phyloP scores from a whole-genome alignment of 1,140 invertebrate genomes.

The Leptonema lineaticorne region DNA sequence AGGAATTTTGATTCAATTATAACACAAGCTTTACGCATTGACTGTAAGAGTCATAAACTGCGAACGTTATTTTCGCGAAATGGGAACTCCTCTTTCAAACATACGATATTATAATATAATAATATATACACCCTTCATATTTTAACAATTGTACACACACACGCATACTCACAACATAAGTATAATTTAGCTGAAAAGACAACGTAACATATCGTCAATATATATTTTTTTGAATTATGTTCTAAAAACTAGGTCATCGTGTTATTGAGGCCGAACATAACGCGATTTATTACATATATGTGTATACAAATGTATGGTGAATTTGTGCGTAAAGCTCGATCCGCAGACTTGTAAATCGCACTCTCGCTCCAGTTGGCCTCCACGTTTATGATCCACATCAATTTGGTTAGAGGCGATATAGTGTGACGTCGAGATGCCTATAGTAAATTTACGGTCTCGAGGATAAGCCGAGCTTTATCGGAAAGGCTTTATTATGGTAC shows the following conservation, averaged over 20 bases:
- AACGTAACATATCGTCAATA: too few relatives aligned
- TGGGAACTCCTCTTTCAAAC: background rate
- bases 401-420: constrained; percentile 26
- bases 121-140: too few relatives aligned
- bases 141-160: background rate
- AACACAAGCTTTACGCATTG: too few relatives aligned
- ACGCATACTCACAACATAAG: too few relatives aligned
- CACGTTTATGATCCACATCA: constrained; percentile 29
- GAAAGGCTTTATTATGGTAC: constrained; percentile 25
- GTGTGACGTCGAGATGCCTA: background rate
- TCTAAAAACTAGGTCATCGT: background rate
- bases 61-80: background rate
- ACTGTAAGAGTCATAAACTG: too few relatives aligned
- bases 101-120: background rate
- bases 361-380: constrained; percentile 8
- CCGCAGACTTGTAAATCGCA: constrained; percentile 11
- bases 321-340: background rate
- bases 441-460: constrained; percentile 25
- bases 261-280: background rate
- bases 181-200: too few relatives aligned
- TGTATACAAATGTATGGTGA: background rate
- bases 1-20: too few relatives aligned
- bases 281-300: background rate
- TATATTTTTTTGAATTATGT: background rate
- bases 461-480: constrained; percentile 28